These are phyloP conservation scores for Ptilodon capucinus DNA, from an alignment of 2,888 invertebrate genomes.

Conservation along the genomic window DNA sequence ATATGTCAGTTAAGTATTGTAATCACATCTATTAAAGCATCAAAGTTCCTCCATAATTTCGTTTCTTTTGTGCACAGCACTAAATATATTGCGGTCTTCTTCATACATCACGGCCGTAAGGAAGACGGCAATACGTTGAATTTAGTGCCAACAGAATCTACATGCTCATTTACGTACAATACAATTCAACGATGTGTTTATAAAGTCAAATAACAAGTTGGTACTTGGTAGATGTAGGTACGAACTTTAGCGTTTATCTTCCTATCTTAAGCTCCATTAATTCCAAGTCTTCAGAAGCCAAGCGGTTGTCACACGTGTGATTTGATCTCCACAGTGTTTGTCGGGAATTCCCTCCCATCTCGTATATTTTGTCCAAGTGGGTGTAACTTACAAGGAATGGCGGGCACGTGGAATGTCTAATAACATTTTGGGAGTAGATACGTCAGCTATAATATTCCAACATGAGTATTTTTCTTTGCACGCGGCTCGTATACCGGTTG, in stretches of 20 bases:
- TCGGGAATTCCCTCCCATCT: slow-evolving; percentile 40
- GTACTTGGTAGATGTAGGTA: no score
- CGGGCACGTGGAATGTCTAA: slow-evolving; percentile 46
- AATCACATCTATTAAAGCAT: no score
- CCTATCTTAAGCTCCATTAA: slow-evolving; percentile 4
- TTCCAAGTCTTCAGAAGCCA: slow-evolving; percentile 13
- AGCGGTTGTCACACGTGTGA: slow-evolving; percentile 16
- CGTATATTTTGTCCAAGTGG: slow-evolving; percentile 42
- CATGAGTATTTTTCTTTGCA: slow-evolving; percentile 10
- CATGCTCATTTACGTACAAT: no score
- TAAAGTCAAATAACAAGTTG: no score
- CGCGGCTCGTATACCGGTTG: not conserved
- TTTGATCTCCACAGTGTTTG: slow-evolving; percentile 11
- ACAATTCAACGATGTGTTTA: no score
- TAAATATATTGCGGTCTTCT: no score
- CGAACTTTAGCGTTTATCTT: not conserved
- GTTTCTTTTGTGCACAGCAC: no score
- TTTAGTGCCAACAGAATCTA: no score
- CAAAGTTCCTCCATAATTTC: no score
- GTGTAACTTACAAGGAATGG: slow-evolving; percentile 33
- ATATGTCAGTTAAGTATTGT: no score
- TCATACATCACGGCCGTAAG: no score
- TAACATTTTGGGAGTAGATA: slow-evolving; percentile 31
- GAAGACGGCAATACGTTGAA: no score
- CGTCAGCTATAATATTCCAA: slow-evolving; percentile 11